A percentile compares a stretch with the other conserved stretches of the same genome.
Conservation (phyloP, 2,888 invertebrate genomes). For the Mythimna loreyi region DNA sequence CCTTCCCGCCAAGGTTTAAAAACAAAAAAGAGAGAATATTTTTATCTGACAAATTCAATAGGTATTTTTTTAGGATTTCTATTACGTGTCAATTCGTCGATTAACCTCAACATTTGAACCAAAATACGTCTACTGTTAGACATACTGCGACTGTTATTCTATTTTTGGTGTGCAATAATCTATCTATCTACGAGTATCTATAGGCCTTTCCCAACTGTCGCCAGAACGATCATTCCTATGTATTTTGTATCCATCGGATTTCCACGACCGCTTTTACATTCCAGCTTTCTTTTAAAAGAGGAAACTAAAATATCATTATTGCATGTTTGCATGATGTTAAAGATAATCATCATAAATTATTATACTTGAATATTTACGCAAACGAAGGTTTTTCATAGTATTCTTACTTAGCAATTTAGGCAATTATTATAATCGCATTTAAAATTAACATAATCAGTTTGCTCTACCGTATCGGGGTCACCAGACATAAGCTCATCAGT, state of each 20-base stretch:
- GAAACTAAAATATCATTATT: not conserved
- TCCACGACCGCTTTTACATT: no score
- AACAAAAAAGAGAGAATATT: no score
- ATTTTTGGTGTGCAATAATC: no score
- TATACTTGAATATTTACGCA: not conserved
- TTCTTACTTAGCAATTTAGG: not conserved
- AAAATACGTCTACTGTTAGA: not conserved
- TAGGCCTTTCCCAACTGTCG: no score
- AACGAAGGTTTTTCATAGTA: not conserved
- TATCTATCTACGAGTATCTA: no score
- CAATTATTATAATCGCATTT: slow-evolving; percentile 11
- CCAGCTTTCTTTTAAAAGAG: no score
- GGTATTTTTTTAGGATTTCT: no score
- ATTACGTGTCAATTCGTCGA: not conserved
- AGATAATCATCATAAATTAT: not conserved
- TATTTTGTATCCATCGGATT: no score
- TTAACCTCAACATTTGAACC: not conserved
- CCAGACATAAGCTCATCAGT: not conserved
- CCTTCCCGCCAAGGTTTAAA: no score
- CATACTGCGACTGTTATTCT: no score
- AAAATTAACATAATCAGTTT: slow-evolving; percentile 5
- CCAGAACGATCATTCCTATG: no score
- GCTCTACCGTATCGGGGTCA: slow-evolving; percentile 4
- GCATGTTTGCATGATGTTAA: not conserved
- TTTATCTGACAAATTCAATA: no score